These are phyloP conservation scores for Stegostoma tigrinum DNA, from an alignment of 2,113 vertebrate species.

Conservation along the genomic window DNA sequence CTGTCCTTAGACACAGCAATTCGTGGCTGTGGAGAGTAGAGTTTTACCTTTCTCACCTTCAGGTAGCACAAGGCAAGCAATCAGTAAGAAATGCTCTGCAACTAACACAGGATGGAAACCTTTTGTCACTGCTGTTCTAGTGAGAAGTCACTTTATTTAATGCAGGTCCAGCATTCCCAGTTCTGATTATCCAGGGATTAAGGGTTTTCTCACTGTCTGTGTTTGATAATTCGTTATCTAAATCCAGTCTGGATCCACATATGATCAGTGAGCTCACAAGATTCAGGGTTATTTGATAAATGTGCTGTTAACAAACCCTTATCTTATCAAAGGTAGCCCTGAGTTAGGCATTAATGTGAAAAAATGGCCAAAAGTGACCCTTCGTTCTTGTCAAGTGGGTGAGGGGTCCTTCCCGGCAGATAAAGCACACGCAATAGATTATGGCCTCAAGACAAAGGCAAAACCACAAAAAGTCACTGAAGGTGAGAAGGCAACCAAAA, in stretches of 20 bases:
- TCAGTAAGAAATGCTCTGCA: not conserved
- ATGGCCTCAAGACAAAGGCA: not conserved
- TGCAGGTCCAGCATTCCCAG: not conserved
- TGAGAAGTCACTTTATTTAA: not conserved
- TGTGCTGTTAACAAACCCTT: conserved; percentile 23
- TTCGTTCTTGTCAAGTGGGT: not conserved
- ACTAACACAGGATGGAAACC: too few relatives aligned
- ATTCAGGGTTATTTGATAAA: not conserved
- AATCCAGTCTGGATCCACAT: not conserved
- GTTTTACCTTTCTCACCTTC: not conserved
- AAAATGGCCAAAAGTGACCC: not conserved
- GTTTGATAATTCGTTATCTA: conserved; percentile 28
- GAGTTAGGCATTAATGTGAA: conserved; percentile 31
- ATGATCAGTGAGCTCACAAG: not conserved
- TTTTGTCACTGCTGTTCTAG: not conserved
- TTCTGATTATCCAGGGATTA: conserved; percentile 15
- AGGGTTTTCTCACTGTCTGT: conserved; percentile 29
- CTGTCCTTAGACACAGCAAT: not conserved
- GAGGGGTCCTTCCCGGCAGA: not conserved
- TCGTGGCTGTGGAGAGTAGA: not conserved
- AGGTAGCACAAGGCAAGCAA: not conserved
- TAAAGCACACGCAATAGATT: not conserved
- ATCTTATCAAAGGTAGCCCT: conserved; percentile 16
- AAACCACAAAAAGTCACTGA: not conserved
- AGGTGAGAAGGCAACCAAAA: not conserved